Percentiles rank a stretch among this genome's conserved stretches.
phyloP scores from a whole-genome alignment of 2,888 invertebrate genomes.

The Sarcophaga rosellei region DNA sequence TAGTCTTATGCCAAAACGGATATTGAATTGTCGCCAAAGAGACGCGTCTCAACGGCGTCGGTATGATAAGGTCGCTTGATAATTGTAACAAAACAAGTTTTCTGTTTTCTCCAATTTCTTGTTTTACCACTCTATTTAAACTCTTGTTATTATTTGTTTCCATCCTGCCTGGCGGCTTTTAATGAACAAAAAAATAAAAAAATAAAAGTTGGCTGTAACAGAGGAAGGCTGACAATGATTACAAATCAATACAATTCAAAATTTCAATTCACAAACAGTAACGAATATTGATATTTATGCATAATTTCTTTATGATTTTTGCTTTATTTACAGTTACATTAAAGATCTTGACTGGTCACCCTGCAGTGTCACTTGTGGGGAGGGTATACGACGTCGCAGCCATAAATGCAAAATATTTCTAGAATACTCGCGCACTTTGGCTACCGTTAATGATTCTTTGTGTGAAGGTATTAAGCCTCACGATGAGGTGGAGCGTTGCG shows the following conservation, averaged over 20 bases:
- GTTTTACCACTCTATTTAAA: neutral
- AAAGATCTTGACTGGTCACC: constrained; percentile 94
- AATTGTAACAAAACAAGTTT: neutral
- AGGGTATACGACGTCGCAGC: constrained; percentile 91
- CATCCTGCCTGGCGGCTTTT: too few relatives aligned
- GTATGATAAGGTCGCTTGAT: constrained; percentile 37
- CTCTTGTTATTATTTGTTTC: too few relatives aligned
- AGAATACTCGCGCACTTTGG: constrained; percentile 94
- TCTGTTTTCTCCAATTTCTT: neutral
- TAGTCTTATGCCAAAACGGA: constrained; percentile 68
- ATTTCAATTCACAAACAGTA: constrained; percentile 5
- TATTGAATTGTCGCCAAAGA: constrained; percentile 71
- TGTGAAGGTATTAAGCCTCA: constrained; percentile 93
- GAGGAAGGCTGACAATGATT: neutral
- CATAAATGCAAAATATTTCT: constrained; percentile 98
- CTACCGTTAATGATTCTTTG: constrained; percentile 92
- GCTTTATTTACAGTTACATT: constrained; percentile 87
- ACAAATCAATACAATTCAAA: constrained; percentile 1
- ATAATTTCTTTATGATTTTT: neutral
- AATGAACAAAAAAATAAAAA: too few relatives aligned
- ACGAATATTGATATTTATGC: constrained; percentile 34
- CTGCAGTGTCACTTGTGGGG: constrained; percentile 95
- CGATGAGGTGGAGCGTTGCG: constrained; percentile 91
- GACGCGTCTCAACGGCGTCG: constrained; percentile 77
- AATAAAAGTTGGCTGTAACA: too few relatives aligned